These are phyloP conservation scores for Phyllotreta striolata DNA, from an alignment of 2,888 invertebrate genomes.

Conservation along the genomic window DNA sequence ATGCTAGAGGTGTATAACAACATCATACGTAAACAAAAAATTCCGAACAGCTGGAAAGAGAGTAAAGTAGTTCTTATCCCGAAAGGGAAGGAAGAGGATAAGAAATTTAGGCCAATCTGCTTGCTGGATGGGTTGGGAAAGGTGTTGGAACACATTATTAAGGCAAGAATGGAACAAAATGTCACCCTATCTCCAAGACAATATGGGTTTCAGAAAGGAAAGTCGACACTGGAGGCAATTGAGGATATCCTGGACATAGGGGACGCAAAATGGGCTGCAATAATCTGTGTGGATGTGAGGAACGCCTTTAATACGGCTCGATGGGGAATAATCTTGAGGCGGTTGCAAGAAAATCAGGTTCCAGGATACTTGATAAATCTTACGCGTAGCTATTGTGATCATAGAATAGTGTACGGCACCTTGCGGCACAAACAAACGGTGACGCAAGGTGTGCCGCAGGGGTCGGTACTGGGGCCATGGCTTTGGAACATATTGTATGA, in stretches of 20 bases:
- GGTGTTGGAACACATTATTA: constrained; percentile 27
- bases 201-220: constrained; percentile 17
- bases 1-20: too few species aligned
- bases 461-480: constrained; percentile 32
- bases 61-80: too few species aligned
- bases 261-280: not conserved
- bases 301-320: constrained; percentile 39
- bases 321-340: constrained; percentile 28
- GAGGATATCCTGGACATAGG: not conserved
- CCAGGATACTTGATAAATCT: too few species aligned
- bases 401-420: too few species aligned
- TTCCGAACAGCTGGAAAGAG: too few species aligned
- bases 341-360: constrained; percentile 13
- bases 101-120: constrained; percentile 28
- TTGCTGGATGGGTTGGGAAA: constrained; percentile 30
- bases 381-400: not conserved
- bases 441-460: constrained; percentile 29
- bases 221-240: constrained; percentile 8
- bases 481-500: constrained; percentile 38
- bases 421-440: too few species aligned
- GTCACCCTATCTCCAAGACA: too few species aligned
- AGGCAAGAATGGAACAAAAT: constrained; percentile 16
- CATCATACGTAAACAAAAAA: too few species aligned
- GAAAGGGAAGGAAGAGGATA: constrained; percentile 31
- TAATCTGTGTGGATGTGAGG: constrained; percentile 29